Evolutionary conservation across 2,888 invertebrate genomes (phyloP).

Genomic region (Chelonus formosanus): DNA sequence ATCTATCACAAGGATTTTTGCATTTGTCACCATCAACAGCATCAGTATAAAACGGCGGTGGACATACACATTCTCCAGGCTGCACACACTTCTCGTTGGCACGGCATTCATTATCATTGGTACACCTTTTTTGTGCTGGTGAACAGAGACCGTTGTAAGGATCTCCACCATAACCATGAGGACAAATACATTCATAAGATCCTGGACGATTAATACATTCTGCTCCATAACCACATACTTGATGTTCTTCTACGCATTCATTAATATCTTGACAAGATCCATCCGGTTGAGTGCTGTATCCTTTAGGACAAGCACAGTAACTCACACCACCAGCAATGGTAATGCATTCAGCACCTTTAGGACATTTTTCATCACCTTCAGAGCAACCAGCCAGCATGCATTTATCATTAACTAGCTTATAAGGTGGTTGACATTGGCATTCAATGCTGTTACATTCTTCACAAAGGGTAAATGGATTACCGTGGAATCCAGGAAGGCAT

Average conservation of each 20-base stretch:
- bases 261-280: slow-evolving; percentile 87
- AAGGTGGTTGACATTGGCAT: slow-evolving; percentile 88
- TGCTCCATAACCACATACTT: slow-evolving; percentile 86
- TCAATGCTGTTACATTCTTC: slow-evolving; percentile 84
- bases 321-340: slow-evolving; percentile 89
- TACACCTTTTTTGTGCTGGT: slow-evolving; percentile 83
- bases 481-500: slow-evolving; percentile 87
- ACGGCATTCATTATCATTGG: slow-evolving; percentile 83
- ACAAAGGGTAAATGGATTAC: slow-evolving; percentile 88
- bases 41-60: slow-evolving; percentile 89
- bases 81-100: slow-evolving; percentile 90
- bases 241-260: slow-evolving; percentile 80
- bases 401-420: slow-evolving; percentile 82
- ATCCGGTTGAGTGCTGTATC: slow-evolving; percentile 78
- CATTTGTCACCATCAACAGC: slow-evolving; percentile 84
- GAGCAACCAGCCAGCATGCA: slow-evolving; percentile 88
- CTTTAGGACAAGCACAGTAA: slow-evolving; percentile 92
- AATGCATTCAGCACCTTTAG: slow-evolving; percentile 88
- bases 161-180: slow-evolving; percentile 83
- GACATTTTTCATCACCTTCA: slow-evolving; percentile 78
- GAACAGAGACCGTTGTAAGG: slow-evolving; percentile 83
- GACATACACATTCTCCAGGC: slow-evolving; percentile 90
- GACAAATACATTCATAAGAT: slow-evolving; percentile 82
- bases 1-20: slow-evolving; percentile 90
- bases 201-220: slow-evolving; percentile 84